A percentile compares a stretch with the other conserved stretches of the same genome.
Conservation (phyloP, 1,140 invertebrate genomes). For the Octopus bimaculoides region DNA sequence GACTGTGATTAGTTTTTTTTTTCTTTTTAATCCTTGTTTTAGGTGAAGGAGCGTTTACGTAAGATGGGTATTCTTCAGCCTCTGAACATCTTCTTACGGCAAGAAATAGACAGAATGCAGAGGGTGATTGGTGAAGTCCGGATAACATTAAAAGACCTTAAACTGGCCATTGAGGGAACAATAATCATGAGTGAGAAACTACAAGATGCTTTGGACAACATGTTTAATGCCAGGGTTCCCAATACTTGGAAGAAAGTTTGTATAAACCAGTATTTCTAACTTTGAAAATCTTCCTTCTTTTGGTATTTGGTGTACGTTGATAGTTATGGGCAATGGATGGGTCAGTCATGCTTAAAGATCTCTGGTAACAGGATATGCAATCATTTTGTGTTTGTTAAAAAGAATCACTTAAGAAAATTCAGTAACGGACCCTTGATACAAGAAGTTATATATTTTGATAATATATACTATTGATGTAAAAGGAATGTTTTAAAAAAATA, state of each 20-base stretch:
- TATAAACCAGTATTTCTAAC: not conserved
- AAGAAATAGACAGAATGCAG: conserved; percentile 93
- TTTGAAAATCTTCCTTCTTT: not conserved
- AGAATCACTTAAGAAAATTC: too few relatives aligned
- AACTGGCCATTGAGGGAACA: conserved; percentile 93
- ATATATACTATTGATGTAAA: too few relatives aligned
- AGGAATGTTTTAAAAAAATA: too few relatives aligned
- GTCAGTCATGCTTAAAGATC: too few relatives aligned
- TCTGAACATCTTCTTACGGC: conserved; percentile 67
- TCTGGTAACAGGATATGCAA: too few relatives aligned
- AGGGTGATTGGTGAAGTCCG: conserved; percentile 78
- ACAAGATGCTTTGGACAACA: conserved; percentile 84
- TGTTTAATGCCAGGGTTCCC: conserved; percentile 94
- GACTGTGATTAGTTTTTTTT: too few relatives aligned
- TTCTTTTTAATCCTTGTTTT: too few relatives aligned
- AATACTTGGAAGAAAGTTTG: conserved; percentile 83
- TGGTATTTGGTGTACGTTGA: too few relatives aligned
- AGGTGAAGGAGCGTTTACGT: conserved; percentile 54
- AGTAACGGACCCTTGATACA: too few relatives aligned
- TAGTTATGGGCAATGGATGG: too few relatives aligned
- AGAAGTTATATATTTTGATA: too few relatives aligned
- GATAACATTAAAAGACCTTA: conserved; percentile 82
- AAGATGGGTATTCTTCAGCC: conserved; percentile 70
- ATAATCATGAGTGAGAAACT: conserved; percentile 94
- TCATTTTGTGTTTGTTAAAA: too few relatives aligned